Conservation (phyloP, 2,888 invertebrate genomes). For the Harpagoxenus sublaevis region DNA sequence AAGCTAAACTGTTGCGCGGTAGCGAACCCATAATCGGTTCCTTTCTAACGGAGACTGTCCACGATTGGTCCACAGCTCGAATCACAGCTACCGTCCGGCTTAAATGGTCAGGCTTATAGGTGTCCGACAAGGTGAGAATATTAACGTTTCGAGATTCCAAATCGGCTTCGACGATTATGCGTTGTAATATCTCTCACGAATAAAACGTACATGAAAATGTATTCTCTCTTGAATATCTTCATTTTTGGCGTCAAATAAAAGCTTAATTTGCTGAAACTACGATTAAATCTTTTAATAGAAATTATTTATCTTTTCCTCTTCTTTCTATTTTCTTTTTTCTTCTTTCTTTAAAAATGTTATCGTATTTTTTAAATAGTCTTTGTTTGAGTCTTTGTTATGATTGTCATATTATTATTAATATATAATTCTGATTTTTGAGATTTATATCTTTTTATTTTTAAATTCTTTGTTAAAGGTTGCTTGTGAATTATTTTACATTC, state of each 20-base stretch:
- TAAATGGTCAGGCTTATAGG: conserved; percentile 61
- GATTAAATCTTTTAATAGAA: background rate
- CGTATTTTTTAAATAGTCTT: background rate
- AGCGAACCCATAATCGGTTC: conserved; percentile 70
- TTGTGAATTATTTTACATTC: background rate
- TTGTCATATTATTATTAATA: background rate
- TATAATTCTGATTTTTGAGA: background rate
- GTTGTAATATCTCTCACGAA: background rate
- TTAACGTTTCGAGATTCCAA: conserved; percentile 29
- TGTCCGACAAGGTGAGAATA: conserved; percentile 51
- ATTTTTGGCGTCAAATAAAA: background rate
- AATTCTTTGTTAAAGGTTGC: background rate
- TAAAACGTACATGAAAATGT: background rate
- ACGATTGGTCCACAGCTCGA: conserved; percentile 60
- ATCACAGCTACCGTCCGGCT: conserved; percentile 64
- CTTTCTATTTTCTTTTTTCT: background rate
- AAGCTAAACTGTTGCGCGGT: conserved; percentile 74
- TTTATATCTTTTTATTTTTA: background rate
- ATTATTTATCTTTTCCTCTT: background rate
- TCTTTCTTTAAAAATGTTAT: background rate
- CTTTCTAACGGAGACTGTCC: conserved; percentile 75
- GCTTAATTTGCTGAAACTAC: background rate
- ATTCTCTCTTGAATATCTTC: background rate
- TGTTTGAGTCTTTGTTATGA: background rate
- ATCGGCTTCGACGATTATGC: background rate